phyloP scores from a whole-genome alignment of 2,797 vertebrate genomes.

The Oryzias sinensis region DNA sequence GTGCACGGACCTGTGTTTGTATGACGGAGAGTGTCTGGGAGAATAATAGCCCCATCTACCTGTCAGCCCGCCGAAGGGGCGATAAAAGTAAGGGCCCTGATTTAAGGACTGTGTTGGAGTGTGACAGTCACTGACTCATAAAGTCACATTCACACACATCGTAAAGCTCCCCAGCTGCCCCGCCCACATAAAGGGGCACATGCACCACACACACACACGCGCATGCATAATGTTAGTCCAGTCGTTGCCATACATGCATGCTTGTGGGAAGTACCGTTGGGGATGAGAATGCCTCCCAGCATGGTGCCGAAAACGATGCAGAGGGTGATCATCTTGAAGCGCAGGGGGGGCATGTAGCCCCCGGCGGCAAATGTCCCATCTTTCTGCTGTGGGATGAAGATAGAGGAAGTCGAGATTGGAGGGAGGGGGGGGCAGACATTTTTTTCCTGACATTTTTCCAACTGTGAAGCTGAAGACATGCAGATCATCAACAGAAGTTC shows the following conservation, averaged over 20 bases:
- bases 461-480: not conserved
- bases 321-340: conserved; percentile 95
- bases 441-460: not conserved
- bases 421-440: not conserved
- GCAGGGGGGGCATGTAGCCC: conserved; percentile 95
- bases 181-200: conserved; percentile 70
- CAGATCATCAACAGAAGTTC: too few relatives aligned
- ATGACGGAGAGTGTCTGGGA: conserved; percentile 27
- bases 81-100: conserved; percentile 75
- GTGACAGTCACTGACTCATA: conserved; percentile 78
- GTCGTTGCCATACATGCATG: conserved; percentile 29
- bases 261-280: conserved; percentile 82
- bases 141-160: conserved; percentile 75
- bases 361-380: conserved; percentile 95
- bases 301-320: conserved; percentile 96
- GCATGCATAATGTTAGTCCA: conserved; percentile 18
- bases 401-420: conserved; percentile 2
- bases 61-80: conserved; percentile 65
- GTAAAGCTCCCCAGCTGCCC: conserved; percentile 65
- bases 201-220: conserved; percentile 42
- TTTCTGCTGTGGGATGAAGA: conserved; percentile 84
- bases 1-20: conserved; percentile 24
- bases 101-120: conserved; percentile 77
- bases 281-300: conserved; percentile 95
- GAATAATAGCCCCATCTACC: conserved; percentile 72